A percentile compares a stretch with the other conserved stretches of the same genome.
Evolutionary conservation across 1,140 invertebrate genomes (phyloP).

Genomic region (Drosophila lacteicornis): DNA sequence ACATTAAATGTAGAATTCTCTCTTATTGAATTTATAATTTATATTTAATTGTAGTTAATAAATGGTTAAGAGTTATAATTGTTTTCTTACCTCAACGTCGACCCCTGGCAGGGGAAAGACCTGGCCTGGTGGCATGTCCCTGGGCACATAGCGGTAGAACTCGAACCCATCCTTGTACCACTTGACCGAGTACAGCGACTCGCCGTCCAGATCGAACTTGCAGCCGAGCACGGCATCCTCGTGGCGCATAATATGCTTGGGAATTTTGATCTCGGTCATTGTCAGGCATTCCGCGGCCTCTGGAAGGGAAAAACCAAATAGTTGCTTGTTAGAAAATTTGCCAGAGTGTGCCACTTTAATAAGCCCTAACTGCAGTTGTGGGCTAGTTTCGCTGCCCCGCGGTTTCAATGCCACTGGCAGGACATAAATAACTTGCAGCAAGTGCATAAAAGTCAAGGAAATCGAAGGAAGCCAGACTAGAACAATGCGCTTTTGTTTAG

Average conservation of each 20-base stretch:
- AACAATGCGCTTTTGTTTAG: slow-evolving; percentile 80
- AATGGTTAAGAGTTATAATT: slow-evolving; percentile 2
- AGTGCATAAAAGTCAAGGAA: slow-evolving; percentile 83
- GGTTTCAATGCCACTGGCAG: slow-evolving; percentile 69
- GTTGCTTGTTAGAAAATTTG: slow-evolving; percentile 34
- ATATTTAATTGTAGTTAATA: no score
- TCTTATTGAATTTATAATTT: no score
- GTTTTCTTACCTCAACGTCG: slow-evolving; percentile 90
- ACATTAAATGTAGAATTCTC: no score
- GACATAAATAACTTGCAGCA: slow-evolving; percentile 79
- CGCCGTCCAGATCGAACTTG: slow-evolving; percentile 92
- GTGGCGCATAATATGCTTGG: slow-evolving; percentile 88
- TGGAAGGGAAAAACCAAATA: slow-evolving; percentile 36
- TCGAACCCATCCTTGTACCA: slow-evolving; percentile 96
- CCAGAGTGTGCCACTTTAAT: slow-evolving; percentile 49
- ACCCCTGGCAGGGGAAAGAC: slow-evolving; percentile 91
- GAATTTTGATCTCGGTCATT: slow-evolving; percentile 89
- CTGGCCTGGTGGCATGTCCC: slow-evolving; percentile 89
- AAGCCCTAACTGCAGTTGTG: slow-evolving; percentile 27
- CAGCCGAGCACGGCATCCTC: slow-evolving; percentile 90
- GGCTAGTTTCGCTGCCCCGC: slow-evolving; percentile 17
- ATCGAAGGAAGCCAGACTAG: slow-evolving; percentile 73
- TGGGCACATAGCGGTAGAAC: slow-evolving; percentile 93
- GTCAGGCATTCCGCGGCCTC: slow-evolving; percentile 85
- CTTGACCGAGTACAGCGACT: slow-evolving; percentile 93